phyloP scores from a whole-genome alignment of 1,140 invertebrate genomes.

The Drosophila bipectinata region DNA sequence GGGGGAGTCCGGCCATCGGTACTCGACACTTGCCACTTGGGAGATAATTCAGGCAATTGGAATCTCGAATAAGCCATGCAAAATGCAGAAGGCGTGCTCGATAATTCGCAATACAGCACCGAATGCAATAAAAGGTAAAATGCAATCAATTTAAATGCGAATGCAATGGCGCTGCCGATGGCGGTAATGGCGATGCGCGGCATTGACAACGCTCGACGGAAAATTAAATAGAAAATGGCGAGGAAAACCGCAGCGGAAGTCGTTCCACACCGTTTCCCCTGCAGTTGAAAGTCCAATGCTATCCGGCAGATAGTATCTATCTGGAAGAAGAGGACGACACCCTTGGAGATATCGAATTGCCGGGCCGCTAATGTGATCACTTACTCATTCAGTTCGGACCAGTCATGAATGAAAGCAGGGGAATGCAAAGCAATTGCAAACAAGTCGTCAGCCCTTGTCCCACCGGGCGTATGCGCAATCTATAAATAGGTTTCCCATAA shows the following conservation, averaged over 20 bases:
- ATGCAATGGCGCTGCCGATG: conserved; percentile 23
- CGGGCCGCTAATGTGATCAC: conserved; percentile 20
- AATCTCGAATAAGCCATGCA: conserved; percentile 26
- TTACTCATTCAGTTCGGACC: conserved; percentile 41
- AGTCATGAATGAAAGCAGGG: conserved; percentile 58
- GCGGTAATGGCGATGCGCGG: conserved; percentile 37
- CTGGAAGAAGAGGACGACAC: conserved; percentile 15
- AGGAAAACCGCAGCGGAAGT: conserved; percentile 48
- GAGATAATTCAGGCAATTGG: background rate
- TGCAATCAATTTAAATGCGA: conserved; percentile 76
- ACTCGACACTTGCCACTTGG: conserved; percentile 8
- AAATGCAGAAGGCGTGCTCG: conserved; percentile 19
- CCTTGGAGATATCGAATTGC: conserved; percentile 19
- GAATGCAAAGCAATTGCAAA: conserved; percentile 58
- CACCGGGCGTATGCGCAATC: conserved; percentile 65
- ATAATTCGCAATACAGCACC: conserved; percentile 43
- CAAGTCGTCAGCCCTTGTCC: conserved; percentile 8
- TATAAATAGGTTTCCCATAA: conserved; percentile 58
- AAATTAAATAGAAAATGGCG: conserved; percentile 67
- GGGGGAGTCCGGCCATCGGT: conserved; percentile 29
- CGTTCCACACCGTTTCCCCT: conserved; percentile 12
- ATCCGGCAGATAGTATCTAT: background rate
- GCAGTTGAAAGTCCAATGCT: background rate
- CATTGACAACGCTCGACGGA: conserved; percentile 55
- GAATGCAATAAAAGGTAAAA: conserved; percentile 74